Conservation (phyloP, 2,888 invertebrate genomes). For the Lasioglossum figueresi region DNA sequence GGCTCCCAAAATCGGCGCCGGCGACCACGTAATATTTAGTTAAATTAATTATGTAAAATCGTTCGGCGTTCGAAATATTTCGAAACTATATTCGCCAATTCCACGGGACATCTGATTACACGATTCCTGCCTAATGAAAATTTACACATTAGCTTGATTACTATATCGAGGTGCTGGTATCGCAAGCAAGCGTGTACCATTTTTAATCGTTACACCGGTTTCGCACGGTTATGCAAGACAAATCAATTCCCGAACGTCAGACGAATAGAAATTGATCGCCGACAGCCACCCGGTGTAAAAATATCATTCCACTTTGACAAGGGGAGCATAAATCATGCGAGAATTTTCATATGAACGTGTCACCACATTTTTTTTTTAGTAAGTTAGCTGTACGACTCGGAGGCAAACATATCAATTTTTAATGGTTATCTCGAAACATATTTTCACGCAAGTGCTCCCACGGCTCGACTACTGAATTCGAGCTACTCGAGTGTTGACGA, state of each 20-base stretch:
- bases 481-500: neutral
- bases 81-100: neutral
- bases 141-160: neutral
- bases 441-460: neutral
- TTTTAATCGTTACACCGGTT: neutral
- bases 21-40: neutral
- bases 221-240: neutral
- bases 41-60: slow-evolving; percentile 10
- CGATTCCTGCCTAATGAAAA: neutral
- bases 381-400: neutral
- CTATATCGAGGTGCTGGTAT: neutral
- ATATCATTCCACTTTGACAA: neutral
- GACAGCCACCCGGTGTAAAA: neutral
- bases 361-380: neutral
- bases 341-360: neutral
- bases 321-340: neutral
- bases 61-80: neutral
- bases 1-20: neutral
- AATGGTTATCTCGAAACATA: neutral
- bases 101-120: neutral
- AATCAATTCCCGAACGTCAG: neutral
- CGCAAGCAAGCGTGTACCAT: neutral
- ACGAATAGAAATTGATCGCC: neutral
- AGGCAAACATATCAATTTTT: neutral
- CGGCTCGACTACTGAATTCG: neutral